A percentile compares a stretch with the other conserved stretches of the same genome.
Evolutionary conservation across 2,888 invertebrate species (phyloP).

Genomic region (Dioctria rufipes): DNA sequence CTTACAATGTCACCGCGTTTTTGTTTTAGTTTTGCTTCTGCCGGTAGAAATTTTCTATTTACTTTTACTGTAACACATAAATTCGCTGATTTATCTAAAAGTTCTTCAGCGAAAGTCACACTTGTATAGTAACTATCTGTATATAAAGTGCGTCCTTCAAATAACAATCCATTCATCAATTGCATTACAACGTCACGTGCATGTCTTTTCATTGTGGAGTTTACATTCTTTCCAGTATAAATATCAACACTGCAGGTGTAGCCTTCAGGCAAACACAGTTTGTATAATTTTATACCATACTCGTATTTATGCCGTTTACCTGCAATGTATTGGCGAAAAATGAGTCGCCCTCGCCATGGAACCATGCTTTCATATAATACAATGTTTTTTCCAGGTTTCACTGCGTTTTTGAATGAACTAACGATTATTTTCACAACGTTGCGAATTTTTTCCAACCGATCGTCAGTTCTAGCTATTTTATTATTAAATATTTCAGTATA

Average conservation of each 20-base stretch:
- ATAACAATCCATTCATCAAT: background rate
- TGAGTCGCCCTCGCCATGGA: too few relatives aligned
- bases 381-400: too few relatives aligned
- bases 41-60: constrained; percentile 62
- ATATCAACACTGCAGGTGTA: constrained; percentile 60
- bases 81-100: constrained; percentile 14
- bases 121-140: constrained; percentile 63
- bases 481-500: too few relatives aligned
- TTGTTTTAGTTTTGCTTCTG: constrained; percentile 59
- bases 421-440: too few relatives aligned
- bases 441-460: too few relatives aligned
- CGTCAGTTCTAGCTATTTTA: too few relatives aligned
- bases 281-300: constrained; percentile 66
- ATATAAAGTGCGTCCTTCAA: constrained; percentile 59
- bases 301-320: constrained; percentile 63
- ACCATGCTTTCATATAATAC: too few relatives aligned
- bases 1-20: constrained; percentile 62
- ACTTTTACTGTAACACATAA: constrained; percentile 61
- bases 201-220: constrained; percentile 51
- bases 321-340: too few relatives aligned
- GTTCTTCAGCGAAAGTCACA: constrained; percentile 59
- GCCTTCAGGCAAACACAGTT: constrained; percentile 64
- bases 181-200: constrained; percentile 56
- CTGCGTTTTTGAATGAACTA: too few relatives aligned
- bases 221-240: constrained; percentile 60